A percentile compares a stretch with the other conserved stretches of the same genome.
phyloP scores from a whole-genome alignment of 2,113 vertebrate genomes.

The Ranitomeya imitator region DNA sequence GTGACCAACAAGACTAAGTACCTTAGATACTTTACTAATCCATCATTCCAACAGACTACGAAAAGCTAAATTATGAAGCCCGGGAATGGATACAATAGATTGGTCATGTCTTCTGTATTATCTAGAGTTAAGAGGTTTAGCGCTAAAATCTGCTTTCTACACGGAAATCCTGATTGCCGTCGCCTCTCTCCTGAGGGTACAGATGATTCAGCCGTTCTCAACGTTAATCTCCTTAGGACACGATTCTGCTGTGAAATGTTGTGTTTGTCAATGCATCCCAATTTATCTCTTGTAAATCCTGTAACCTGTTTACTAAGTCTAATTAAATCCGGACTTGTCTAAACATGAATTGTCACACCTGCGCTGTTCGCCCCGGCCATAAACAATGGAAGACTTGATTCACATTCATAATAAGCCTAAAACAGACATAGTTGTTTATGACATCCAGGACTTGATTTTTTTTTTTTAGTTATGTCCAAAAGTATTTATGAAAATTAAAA shows the following conservation, averaged over 20 bases:
- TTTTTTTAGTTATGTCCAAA: background rate
- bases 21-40: background rate
- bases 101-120: background rate
- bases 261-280: background rate
- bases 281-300: constrained; percentile 18
- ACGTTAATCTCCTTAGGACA: constrained; percentile 8
- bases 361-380: background rate
- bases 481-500: too few species aligned
- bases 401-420: background rate
- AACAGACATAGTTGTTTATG: background rate
- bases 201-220: background rate
- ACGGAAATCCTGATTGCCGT: background rate
- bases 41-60: background rate
- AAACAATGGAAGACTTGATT: background rate
- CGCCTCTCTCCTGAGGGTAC: background rate
- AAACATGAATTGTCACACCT: constrained; percentile 27
- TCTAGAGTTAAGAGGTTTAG: constrained; percentile 6
- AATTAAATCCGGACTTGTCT: constrained; percentile 30
- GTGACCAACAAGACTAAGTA: background rate
- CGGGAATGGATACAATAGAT: background rate
- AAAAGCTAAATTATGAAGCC: background rate
- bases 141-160: background rate
- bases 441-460: background rate
- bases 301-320: background rate
- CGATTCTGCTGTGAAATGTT: constrained; percentile 10